These are phyloP conservation scores for Dolichoris vasculosae DNA, from an alignment of 1,140 invertebrate genomes.

Conservation along the genomic window DNA sequence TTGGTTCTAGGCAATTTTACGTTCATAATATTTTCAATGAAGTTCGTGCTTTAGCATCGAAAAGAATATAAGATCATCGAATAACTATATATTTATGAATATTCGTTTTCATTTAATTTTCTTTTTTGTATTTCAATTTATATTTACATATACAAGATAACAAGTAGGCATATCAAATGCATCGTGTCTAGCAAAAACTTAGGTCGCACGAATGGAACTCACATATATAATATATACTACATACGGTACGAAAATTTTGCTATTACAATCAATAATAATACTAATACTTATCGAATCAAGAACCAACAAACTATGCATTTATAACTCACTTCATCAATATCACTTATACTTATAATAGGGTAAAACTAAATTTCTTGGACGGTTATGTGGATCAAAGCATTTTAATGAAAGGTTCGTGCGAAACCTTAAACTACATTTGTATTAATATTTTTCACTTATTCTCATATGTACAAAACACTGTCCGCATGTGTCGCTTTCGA, in stretches of 20 bases:
- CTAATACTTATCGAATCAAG: conserved; percentile 61
- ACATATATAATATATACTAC: conserved; percentile 51
- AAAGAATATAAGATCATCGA: conserved; percentile 24
- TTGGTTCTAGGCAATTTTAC: conserved; percentile 40
- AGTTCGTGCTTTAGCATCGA: conserved; percentile 8
- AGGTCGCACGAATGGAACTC: conserved; percentile 32
- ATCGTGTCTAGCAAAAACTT: conserved; percentile 28
- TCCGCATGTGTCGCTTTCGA: neutral
- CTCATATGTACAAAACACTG: neutral
- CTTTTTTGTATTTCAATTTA: neutral
- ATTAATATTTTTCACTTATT: conserved; percentile 27
- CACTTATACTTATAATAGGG: conserved; percentile 59
- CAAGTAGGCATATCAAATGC: conserved; percentile 42
- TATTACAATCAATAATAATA: conserved; percentile 65
- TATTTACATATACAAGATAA: conserved; percentile 47
- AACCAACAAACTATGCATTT: conserved; percentile 69
- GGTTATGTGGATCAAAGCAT: conserved; percentile 65
- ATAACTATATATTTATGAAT: conserved; percentile 11
- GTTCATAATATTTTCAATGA: neutral
- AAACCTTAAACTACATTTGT: conserved; percentile 55
- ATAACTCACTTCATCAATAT: conserved; percentile 32
- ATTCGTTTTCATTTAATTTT: conserved; percentile 22
- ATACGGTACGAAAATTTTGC: conserved; percentile 60
- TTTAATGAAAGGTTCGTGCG: conserved; percentile 58
- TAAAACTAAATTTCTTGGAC: conserved; percentile 67